Conservation (phyloP, 2,888 invertebrate species). For the Sphaerophoria taeniata region DNA sequence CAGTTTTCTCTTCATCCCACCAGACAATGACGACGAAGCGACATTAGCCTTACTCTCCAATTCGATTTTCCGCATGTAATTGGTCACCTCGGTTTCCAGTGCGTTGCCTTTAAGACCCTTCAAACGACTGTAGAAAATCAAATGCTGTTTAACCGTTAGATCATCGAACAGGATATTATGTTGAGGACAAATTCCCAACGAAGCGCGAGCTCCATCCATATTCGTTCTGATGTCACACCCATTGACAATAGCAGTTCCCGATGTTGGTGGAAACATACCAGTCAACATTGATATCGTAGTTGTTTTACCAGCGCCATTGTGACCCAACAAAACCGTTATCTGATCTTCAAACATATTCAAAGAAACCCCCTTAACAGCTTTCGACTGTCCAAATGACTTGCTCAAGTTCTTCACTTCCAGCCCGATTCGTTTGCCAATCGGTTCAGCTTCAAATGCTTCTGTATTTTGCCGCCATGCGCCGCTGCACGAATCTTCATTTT, state of each 20-base stretch:
- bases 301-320: constrained; percentile 93
- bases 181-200: constrained; percentile 91
- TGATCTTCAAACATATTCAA: constrained; percentile 78
- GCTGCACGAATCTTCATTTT: constrained; percentile 83
- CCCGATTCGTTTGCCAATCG: constrained; percentile 81
- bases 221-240: constrained; percentile 87
- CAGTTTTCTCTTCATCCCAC: no score
- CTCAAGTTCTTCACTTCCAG: constrained; percentile 85
- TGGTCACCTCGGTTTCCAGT: constrained; percentile 85
- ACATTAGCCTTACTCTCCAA: no score
- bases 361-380: constrained; percentile 85
- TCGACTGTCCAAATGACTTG: constrained; percentile 84
- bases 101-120: constrained; percentile 85
- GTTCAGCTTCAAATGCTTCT: constrained; percentile 83
- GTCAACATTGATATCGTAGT: constrained; percentile 96
- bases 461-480: constrained; percentile 82
- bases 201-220: constrained; percentile 85
- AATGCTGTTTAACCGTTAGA: constrained; percentile 91
- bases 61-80: no score
- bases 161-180: constrained; percentile 85
- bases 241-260: constrained; percentile 87
- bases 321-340: constrained; percentile 87
- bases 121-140: constrained; percentile 90
- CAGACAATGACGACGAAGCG: no score
- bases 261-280: constrained; percentile 87